These are phyloP conservation scores for Samia ricini DNA, from an alignment of 1,140 invertebrate genomes.

Conservation along the genomic window DNA sequence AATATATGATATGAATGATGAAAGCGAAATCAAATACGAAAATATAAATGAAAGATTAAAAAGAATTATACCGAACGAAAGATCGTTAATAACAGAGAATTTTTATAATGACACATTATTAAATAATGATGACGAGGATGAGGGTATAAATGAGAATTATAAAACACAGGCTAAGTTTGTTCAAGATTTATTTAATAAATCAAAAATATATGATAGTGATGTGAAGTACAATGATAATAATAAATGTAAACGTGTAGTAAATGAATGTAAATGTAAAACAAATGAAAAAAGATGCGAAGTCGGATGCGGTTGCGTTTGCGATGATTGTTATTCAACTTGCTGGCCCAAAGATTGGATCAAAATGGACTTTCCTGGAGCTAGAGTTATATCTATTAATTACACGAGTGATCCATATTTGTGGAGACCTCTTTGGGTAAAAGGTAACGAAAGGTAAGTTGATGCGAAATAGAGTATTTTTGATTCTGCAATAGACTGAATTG, in stretches of 20 bases:
- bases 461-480: too few relatives aligned
- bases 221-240: neutral
- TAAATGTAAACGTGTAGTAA: conserved; percentile 13
- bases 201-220: conserved; percentile 17
- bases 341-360: conserved; percentile 86
- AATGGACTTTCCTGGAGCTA: conserved; percentile 81
- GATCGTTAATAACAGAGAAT: conserved; percentile 57
- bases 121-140: conserved; percentile 41
- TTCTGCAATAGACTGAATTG: too few relatives aligned
- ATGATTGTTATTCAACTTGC: conserved; percentile 78
- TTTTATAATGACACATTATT: conserved; percentile 56
- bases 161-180: conserved; percentile 64
- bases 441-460: conserved; percentile 76
- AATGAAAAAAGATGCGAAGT: conserved; percentile 32
- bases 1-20: too few relatives aligned
- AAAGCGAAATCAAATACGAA: too few relatives aligned
- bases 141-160: conserved; percentile 21
- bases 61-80: conserved; percentile 46
- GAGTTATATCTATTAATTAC: conserved; percentile 84
- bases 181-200: conserved; percentile 48
- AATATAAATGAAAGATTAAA: conserved; percentile 19
- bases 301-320: conserved; percentile 62
- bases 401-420: conserved; percentile 84
- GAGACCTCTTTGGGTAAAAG: conserved; percentile 83
- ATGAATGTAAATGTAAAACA: conserved; percentile 11